Conservation (phyloP, 2,113 vertebrate genomes). For the Sarotherodon lohbergeri region DNA sequence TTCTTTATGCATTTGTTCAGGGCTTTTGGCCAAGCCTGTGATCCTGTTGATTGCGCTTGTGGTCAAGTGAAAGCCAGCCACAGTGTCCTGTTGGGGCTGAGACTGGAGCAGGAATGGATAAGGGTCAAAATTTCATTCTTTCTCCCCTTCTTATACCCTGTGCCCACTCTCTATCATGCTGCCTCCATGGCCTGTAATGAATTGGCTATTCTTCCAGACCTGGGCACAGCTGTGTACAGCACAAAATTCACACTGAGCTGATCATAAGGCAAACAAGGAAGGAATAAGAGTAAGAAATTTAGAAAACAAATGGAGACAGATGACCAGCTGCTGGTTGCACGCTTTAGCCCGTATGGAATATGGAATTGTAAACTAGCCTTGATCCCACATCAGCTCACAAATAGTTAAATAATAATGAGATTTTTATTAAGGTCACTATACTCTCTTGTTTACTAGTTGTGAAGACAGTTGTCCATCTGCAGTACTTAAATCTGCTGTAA, state of each 20-base stretch:
- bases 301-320: neutral
- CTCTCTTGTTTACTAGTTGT: neutral
- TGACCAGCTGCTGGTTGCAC: neutral
- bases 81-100: neutral
- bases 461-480: conserved; percentile 4
- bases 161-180: neutral
- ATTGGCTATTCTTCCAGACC: conserved; percentile 56
- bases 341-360: accelerated
- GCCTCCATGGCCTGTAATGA: conserved; percentile 42
- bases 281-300: neutral
- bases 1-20: neutral
- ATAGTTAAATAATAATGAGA: neutral
- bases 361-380: neutral
- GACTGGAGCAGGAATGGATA: conserved; percentile 32
- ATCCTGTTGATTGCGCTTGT: conserved; percentile 26
- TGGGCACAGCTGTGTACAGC: conserved; percentile 58
- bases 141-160: neutral
- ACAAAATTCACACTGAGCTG: conserved; percentile 18
- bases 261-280: conserved; percentile 16
- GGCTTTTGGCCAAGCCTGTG: neutral
- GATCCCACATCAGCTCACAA: neutral
- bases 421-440: neutral
- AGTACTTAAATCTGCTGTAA: neutral
- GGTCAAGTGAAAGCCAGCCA: conserved; percentile 40
- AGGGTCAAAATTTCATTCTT: conserved; percentile 20